phyloP scores from a whole-genome alignment of 2,888 invertebrate species.

The Camptogramma bilineatum region DNA sequence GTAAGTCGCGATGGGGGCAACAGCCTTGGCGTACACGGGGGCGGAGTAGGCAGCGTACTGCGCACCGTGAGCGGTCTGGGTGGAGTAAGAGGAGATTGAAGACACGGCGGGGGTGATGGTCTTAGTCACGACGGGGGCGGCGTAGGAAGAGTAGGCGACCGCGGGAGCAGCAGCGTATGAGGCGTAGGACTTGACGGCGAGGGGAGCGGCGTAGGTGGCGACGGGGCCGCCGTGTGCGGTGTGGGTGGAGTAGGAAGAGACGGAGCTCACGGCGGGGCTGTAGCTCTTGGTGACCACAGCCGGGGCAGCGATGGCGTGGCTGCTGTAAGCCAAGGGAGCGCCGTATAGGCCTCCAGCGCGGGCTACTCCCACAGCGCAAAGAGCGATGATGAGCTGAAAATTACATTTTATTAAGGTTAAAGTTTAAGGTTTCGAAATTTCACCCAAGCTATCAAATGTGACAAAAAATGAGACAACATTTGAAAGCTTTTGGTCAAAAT shows the following conservation, averaged over 20 bases:
- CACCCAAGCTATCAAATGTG: neutral
- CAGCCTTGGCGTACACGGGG: slow-evolving; percentile 51
- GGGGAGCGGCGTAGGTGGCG: slow-evolving; percentile 58
- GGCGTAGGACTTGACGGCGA: slow-evolving; percentile 44
- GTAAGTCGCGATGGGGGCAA: slow-evolving; percentile 50
- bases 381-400: slow-evolving; percentile 83
- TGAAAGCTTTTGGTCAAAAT: neutral
- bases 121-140: slow-evolving; percentile 70
- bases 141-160: slow-evolving; percentile 87
- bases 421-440: no score
- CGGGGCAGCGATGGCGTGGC: slow-evolving; percentile 69
- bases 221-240: slow-evolving; percentile 57
- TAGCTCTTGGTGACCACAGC: slow-evolving; percentile 56
- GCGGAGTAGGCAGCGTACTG: slow-evolving; percentile 54
- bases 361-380: slow-evolving; percentile 85
- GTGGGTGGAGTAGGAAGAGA: slow-evolving; percentile 62
- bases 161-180: slow-evolving; percentile 85
- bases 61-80: slow-evolving; percentile 46
- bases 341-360: slow-evolving; percentile 83
- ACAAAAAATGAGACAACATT: neutral
- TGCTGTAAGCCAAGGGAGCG: slow-evolving; percentile 79
- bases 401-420: slow-evolving; percentile 8
- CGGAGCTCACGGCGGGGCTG: slow-evolving; percentile 61
- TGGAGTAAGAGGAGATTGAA: slow-evolving; percentile 55
- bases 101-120: slow-evolving; percentile 53